Percentiles rank a stretch among this genome's conserved stretches.
Conservation (phyloP, 2,888 invertebrate genomes). For the Trichogramma dendrolimi region DNA sequence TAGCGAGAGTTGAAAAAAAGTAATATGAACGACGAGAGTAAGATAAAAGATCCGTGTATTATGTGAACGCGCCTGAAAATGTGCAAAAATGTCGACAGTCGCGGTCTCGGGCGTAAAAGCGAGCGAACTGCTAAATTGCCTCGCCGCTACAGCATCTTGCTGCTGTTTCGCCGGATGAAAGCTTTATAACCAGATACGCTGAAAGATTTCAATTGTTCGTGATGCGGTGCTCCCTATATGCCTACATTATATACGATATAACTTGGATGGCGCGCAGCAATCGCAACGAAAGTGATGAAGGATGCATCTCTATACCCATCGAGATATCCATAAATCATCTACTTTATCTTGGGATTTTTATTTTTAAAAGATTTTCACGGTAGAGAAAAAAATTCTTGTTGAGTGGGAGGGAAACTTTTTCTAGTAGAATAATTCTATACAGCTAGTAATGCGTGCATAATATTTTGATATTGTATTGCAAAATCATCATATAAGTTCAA, state of each 20-base stretch:
- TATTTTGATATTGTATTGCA: too few species aligned
- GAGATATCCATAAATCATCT: too few species aligned
- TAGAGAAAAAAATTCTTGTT: too few species aligned
- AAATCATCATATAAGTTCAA: too few species aligned
- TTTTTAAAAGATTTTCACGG: too few species aligned
- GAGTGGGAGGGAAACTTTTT: too few species aligned
- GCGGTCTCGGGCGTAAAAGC: neutral
- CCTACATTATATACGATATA: neutral
- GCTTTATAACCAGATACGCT: too few species aligned
- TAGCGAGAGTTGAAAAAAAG: neutral
- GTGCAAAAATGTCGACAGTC: neutral
- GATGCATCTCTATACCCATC: too few species aligned
- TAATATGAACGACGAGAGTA: neutral
- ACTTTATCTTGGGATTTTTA: too few species aligned
- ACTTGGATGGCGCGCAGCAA: neutral
- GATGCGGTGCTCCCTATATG: neutral
- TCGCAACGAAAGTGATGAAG: neutral
- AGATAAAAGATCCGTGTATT: neutral
- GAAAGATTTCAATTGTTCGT: slow-evolving; percentile 13
- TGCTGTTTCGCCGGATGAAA: slow-evolving; percentile 2
- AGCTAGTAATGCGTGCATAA: too few species aligned
- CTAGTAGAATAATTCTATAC: too few species aligned
- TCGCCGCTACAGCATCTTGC: neutral
- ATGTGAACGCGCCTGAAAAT: neutral
- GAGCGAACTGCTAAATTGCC: slow-evolving; percentile 20